These are phyloP conservation scores for Ganaspis sp. DNA, from an alignment of 1,140 invertebrate species.

Conservation along the genomic window DNA sequence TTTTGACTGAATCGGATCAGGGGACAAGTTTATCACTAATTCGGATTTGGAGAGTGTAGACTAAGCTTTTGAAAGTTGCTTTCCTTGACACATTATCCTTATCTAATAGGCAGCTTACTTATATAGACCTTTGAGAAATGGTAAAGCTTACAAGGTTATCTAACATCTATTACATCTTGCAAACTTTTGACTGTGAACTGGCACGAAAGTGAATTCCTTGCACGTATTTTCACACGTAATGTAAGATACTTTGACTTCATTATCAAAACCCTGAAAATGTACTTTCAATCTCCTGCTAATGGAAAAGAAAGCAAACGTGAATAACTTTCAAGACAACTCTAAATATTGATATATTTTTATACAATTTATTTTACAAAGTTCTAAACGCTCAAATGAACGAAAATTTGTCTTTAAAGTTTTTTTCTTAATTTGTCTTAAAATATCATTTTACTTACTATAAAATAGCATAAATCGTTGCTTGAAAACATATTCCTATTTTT, in stretches of 20 bases:
- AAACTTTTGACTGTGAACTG: slow-evolving; percentile 27
- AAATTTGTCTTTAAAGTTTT: no score
- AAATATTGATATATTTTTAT: no score
- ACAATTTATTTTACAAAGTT: background rate
- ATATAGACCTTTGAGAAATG: slow-evolving; percentile 21
- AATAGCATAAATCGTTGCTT: no score
- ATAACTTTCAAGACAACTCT: background rate
- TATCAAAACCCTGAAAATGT: background rate
- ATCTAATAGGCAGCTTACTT: slow-evolving; percentile 15
- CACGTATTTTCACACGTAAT: background rate
- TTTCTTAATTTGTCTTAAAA: no score
- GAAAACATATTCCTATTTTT: no score
- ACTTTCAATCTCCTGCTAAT: background rate
- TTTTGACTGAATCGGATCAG: no score
- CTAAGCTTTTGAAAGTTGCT: background rate
- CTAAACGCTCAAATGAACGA: background rate
- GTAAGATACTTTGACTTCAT: slow-evolving; percentile 3
- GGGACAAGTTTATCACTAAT: no score
- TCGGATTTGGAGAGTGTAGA: background rate
- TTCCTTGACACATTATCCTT: slow-evolving; percentile 29
- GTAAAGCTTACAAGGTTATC: slow-evolving; percentile 18
- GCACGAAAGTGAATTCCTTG: slow-evolving; percentile 25
- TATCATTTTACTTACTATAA: no score
- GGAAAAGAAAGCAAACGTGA: background rate
- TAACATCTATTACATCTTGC: background rate